Evolutionary conservation across 2,888 invertebrate species (phyloP), one percentile per base, ranked within the genome.

Genomic region (Petrolisthes manimaculis): DNA sequence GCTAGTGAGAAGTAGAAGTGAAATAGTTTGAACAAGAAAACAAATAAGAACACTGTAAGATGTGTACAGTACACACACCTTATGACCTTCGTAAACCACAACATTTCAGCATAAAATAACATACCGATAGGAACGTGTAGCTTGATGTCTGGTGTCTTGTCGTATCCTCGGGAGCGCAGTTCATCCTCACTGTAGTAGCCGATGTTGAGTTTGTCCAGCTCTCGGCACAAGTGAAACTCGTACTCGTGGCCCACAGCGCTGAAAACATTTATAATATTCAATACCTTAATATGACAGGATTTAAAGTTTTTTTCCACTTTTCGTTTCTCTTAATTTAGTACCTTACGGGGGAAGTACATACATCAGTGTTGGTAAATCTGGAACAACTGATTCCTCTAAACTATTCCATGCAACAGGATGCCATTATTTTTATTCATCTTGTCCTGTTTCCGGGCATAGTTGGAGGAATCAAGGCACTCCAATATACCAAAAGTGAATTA

Each of bases 91-190:
- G 21, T 21, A 12, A 71, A 0, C 14, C 21, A 21, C 21, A 71
- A 71, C 9, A 37, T 37, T 37, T 37, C 37, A 37, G 37, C 37
- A 12, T 51, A 9, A 4, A 74, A 12, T 0, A 61, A 84, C 89
- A 80, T 91, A 94, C 94, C 93, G 91, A 98, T 96, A 0, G 98
- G 98, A 51, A 98, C 95, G 93, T 97, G 97, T 84, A 98, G 94
- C 93, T 97, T 97, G 79, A 97, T 95, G 93, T 98, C 98, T 0
- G 98, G 98, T 1, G 98, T 98, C 93, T 98, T 98, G 93, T 98
- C 98, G 93, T 96, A 98, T 0, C 98, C 98, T 92, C 95, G 94
- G 78, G 95, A 94, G 91, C 97, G 93, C 82, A 98, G 94, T 91
- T 96, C 95, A 90, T 95, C 95, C 93, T 98, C 98, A 93, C 96